Base-by-base conservation (phyloP, 2,797 vertebrate species). In the Poecile montanus region DNA sequence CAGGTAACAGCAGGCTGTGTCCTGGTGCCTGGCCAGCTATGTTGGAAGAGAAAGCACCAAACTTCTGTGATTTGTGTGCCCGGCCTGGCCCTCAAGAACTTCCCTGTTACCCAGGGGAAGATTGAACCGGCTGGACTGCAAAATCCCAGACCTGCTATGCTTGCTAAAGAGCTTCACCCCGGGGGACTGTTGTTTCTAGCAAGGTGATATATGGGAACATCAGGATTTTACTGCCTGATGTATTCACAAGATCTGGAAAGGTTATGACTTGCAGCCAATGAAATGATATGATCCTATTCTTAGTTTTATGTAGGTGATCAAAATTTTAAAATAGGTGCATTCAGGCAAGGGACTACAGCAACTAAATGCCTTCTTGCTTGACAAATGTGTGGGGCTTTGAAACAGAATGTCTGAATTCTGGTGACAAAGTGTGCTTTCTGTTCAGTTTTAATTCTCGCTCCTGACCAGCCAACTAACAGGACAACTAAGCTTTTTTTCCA, bases 221-320 rank as follows among this genome's bases (percentile, higher is more conserved):
- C 77, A 86, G 68, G 85, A 22, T 90, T 96, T 96, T 94, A 94
- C 67, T 88, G 85, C 71, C 63, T 88, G 57, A 45, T 94, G 42
- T 84, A 85, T 85, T 96, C 51, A 67, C 16, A 61, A 42, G 58
- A 62, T 56, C 42, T 73, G 65, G 83, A 73, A 94, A 96, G 74
- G 60, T 91, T 93, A 79, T 86, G 85, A 91, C 56, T 96, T 95
- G 91, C 50, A 74, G 91, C 71, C 71, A 79, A 44, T 74, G 63
- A 81, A 91, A 51, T 82, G 3, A 75, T 88, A 80, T 66, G 60
- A 73, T 84, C 38, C 80, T 90, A 84, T 91, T 88, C 53, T 70
- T 85, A 21, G n/a, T 91, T 94, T 94, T 87, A 94, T 91, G 77
- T 79, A 82, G 74, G 77, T 79, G 88, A 95, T 93, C 60, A 92